Base-by-base conservation (phyloP, 2,797 vertebrate genomes). In the Garrulus glandarius region DNA sequence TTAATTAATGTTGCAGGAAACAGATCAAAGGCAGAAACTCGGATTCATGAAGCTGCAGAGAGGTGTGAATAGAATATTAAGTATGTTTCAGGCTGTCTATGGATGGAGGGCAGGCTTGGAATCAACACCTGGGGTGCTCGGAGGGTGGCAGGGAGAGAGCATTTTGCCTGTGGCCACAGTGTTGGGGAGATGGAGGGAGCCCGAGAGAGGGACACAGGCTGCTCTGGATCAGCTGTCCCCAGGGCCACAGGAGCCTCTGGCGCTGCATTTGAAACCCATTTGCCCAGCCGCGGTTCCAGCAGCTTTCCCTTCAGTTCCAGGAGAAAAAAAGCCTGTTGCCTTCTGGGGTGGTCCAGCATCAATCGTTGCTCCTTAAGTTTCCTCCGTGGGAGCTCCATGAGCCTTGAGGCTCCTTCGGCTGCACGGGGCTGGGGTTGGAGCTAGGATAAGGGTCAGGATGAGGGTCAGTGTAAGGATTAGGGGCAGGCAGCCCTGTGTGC, bases 261-360 rank as follows among this genome's bases (percentile, higher is more conserved):
- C 0, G 0, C 39, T 20, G 5, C 30, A 0, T 23, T 43, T 59
- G 5, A 10, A 36, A 52, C 19, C 26, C 9, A 3, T 3, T 13
- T 0, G 5, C 22, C 23, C 16, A 32, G 46, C 34, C 5, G 0
- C 7, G 8, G 5, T 20, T 52, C 52, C 52, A 17, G 55, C 47
- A 69, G 52, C 36, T 83, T 79, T 36, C 14, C 36, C 39, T 47
- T 23, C 27, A 2, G 2, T 12, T 46, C 43, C 55, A 3, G 14
- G 30, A 17, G 8, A 22, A 65, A 39, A 39, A 39, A 65, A 49
- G 2, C 29, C 81, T 12, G 2, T 4, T 0, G 1, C 26, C 49
- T 8, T 14, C 12, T 4, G 52, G 13, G 26, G 9, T 1, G 2
- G 3, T 32, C 30, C 39, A 3, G 43, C 6, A 11, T 1, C 2